A percentile compares a stretch with the other conserved stretches of the same genome.
Conservation (phyloP, 1,140 invertebrate species). For the Penaeus indicus region DNA sequence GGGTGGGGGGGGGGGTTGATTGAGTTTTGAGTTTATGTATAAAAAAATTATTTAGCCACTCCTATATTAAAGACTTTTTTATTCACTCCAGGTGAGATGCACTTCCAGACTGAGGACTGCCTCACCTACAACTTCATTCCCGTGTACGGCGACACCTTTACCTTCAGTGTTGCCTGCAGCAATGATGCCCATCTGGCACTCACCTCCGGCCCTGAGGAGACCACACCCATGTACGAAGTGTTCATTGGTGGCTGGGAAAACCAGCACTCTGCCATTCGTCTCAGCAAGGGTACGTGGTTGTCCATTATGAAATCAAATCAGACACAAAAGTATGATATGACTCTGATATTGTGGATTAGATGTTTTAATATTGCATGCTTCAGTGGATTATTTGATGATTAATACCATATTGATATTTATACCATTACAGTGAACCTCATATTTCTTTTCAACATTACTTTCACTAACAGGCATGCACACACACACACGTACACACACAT, state of each 20-base stretch:
- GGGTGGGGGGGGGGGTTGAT: too few relatives aligned
- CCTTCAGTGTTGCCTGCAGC: slow-evolving; percentile 74
- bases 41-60: background rate
- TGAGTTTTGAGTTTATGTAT: background rate
- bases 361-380: too few relatives aligned
- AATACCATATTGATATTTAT: too few relatives aligned
- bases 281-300: slow-evolving; percentile 55
- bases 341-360: too few relatives aligned
- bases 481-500: too few relatives aligned
- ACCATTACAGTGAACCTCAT: too few relatives aligned
- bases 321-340: too few relatives aligned
- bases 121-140: slow-evolving; percentile 76
- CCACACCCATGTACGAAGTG: slow-evolving; percentile 73
- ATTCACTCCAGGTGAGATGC: slow-evolving; percentile 55
- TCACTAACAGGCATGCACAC: too few relatives aligned
- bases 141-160: slow-evolving; percentile 72
- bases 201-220: slow-evolving; percentile 72
- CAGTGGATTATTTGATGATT: too few relatives aligned
- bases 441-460: too few relatives aligned
- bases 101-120: slow-evolving; percentile 73
- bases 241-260: slow-evolving; percentile 67
- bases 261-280: slow-evolving; percentile 64
- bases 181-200: slow-evolving; percentile 77
- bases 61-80: background rate
- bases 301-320: too few relatives aligned